phyloP scores from a whole-genome alignment of 2,113 vertebrate species.

The Oophaga pumilio region DNA sequence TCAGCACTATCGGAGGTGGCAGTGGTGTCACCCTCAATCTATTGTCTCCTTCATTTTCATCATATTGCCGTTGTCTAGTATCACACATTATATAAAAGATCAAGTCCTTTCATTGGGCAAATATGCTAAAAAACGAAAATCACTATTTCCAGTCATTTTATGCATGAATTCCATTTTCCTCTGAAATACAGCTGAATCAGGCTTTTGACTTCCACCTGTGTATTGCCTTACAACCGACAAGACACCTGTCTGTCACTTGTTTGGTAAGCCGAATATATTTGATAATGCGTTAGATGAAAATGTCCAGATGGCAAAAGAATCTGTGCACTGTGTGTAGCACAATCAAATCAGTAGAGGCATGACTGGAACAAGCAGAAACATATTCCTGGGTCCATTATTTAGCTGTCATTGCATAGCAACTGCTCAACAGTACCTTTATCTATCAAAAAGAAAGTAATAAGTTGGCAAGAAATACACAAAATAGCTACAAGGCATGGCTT shows the following conservation, averaged over 20 bases:
- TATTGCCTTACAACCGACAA: neutral
- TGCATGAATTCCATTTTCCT: neutral
- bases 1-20: too few relatives aligned
- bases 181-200: neutral
- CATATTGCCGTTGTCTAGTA: neutral
- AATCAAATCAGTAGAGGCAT: conserved; percentile 11
- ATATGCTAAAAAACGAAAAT: neutral
- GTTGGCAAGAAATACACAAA: neutral
- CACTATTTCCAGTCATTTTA: neutral
- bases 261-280: neutral
- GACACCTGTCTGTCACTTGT: conserved; percentile 8
- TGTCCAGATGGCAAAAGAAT: conserved; percentile 15
- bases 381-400: conserved; percentile 16
- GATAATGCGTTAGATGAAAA: conserved; percentile 12
- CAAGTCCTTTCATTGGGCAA: neutral
- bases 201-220: neutral
- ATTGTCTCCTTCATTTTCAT: neutral
- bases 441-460: neutral
- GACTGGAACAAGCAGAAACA: conserved; percentile 13
- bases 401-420: neutral
- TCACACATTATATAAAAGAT: neutral
- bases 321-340: neutral
- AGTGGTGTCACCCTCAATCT: too few relatives aligned
- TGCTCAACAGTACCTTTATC: neutral
- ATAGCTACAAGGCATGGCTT: neutral